phyloP scores from a whole-genome alignment of 2,113 vertebrate species.

The Ciconia maguari region DNA sequence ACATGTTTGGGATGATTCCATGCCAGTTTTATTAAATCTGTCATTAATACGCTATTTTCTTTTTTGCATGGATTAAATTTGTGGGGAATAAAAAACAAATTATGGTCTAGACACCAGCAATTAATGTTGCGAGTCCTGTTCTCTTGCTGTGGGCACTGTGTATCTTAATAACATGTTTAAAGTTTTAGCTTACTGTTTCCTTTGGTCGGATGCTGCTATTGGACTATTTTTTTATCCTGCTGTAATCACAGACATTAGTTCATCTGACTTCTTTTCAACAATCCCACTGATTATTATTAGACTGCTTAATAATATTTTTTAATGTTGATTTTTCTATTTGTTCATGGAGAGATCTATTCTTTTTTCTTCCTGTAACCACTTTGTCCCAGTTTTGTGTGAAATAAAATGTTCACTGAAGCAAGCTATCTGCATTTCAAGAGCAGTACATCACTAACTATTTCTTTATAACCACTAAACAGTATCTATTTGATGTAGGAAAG shows the following conservation, averaged over 20 bases:
- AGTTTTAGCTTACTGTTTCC: conserved; percentile 52
- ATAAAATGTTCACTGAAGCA: conserved; percentile 15
- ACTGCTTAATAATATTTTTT: conserved; percentile 51
- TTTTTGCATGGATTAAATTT: conserved; percentile 4
- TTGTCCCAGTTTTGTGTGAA: conserved; percentile 38
- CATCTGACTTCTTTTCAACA: conserved; percentile 41
- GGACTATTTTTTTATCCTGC: background rate
- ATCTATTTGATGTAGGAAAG: background rate
- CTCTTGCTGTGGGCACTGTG: conserved; percentile 25
- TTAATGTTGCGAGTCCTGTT: conserved; percentile 17
- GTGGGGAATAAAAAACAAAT: background rate
- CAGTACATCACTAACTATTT: background rate
- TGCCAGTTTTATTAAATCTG: background rate
- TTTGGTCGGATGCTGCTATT: conserved; percentile 46
- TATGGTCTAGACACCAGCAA: conserved; percentile 22
- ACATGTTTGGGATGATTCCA: background rate
- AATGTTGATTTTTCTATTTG: conserved; percentile 42
- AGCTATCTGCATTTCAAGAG: background rate
- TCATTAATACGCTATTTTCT: background rate
- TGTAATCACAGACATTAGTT: conserved; percentile 36
- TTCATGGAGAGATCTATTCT: conserved; percentile 40
- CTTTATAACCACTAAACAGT: background rate
- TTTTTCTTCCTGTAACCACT: conserved; percentile 7
- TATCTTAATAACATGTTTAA: conserved; percentile 64
- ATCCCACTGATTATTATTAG: conserved; percentile 60